phyloP scores from a whole-genome alignment of 1,140 invertebrate species.

The Lucilia cuprina region DNA sequence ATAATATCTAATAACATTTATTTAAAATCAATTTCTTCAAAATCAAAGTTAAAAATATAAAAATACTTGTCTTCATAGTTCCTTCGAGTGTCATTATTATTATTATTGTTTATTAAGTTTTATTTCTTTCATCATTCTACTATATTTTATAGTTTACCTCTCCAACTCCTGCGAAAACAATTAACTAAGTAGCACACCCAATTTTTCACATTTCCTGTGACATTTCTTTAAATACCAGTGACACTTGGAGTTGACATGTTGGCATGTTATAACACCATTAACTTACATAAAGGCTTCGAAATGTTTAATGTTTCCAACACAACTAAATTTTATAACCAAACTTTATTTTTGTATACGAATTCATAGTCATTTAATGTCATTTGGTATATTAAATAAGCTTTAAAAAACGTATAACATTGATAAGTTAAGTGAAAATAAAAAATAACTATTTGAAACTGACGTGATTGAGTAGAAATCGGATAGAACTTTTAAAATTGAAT shows the following conservation, averaged over 20 bases:
- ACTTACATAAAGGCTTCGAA: not conserved
- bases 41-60: too few relatives aligned
- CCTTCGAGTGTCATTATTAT: too few relatives aligned
- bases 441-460: not conserved
- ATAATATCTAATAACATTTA: too few relatives aligned
- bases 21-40: too few relatives aligned
- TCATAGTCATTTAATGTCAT: not conserved
- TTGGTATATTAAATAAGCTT: not conserved
- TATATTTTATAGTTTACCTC: too few relatives aligned
- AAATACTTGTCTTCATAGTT: too few relatives aligned
- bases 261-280: not conserved
- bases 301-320: not conserved
- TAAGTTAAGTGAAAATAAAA: not conserved
- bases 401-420: not conserved
- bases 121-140: too few relatives aligned
- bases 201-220: not conserved
- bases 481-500: too few relatives aligned
- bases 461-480: not conserved
- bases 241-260: not conserved
- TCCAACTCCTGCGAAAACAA: not conserved
- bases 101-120: too few relatives aligned
- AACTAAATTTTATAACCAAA: not conserved
- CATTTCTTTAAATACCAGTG: not conserved
- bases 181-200: not conserved
- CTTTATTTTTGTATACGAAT: not conserved